Evolutionary conservation across 2,888 invertebrate species (phyloP).

Genomic region (Agonopterix subpropinquella): DNA sequence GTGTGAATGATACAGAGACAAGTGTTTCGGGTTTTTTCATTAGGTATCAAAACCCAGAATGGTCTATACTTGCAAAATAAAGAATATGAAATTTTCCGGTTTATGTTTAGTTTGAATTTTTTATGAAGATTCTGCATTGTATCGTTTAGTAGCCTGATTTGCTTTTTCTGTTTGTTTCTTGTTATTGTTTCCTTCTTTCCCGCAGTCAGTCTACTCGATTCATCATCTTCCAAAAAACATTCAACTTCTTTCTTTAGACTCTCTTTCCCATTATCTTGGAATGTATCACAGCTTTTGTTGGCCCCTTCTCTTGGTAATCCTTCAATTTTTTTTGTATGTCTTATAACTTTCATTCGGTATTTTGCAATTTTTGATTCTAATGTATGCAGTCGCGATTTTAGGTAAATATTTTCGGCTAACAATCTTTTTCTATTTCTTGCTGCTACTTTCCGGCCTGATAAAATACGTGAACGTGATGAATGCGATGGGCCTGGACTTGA

Average conservation of each 20-base stretch:
- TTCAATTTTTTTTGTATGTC: conserved; percentile 1
- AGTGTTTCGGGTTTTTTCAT: background rate
- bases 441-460: background rate
- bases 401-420: background rate
- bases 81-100: background rate
- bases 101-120: background rate
- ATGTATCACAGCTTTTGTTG: no score
- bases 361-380: conserved; percentile 4
- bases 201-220: conserved; percentile 9
- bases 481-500: background rate
- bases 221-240: conserved; percentile 11
- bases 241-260: background rate
- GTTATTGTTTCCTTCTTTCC: conserved; percentile 12
- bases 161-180: background rate
- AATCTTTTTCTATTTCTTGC: background rate
- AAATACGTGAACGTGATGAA: background rate
- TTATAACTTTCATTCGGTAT: conserved; percentile 4
- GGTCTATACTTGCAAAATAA: background rate
- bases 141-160: background rate
- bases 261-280: no score
- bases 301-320: no score
- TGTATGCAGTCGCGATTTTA: background rate
- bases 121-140: background rate
- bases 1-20: background rate
- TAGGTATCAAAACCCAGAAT: background rate